Evolutionary conservation across 2,888 invertebrate species (phyloP).

Genomic region (Halocaridina rubra): DNA sequence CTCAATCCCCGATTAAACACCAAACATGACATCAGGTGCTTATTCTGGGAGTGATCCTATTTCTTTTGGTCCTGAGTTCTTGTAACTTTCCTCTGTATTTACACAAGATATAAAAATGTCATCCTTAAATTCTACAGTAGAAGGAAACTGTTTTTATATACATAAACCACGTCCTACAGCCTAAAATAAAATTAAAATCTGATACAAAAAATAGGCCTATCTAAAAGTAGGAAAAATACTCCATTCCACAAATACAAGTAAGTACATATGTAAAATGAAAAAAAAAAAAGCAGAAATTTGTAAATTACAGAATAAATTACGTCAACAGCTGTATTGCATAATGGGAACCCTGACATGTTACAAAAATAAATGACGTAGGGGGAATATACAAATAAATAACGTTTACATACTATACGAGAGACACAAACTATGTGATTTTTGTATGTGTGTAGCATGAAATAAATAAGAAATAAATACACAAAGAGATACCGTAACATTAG

Average conservation of each 20-base stretch:
- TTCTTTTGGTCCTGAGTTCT: conserved; percentile 38
- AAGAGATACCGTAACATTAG: neutral
- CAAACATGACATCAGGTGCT: no score
- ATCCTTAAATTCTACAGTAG: conserved; percentile 25
- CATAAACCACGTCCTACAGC: conserved; percentile 49
- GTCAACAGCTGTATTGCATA: conserved; percentile 32
- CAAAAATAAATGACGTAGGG: conserved; percentile 1
- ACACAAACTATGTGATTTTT: neutral
- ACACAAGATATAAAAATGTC: conserved; percentile 36
- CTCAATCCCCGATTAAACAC: no score
- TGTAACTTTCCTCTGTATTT: conserved; percentile 20
- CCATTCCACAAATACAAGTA: conserved; percentile 31
- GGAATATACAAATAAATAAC: neutral
- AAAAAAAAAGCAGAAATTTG: neutral
- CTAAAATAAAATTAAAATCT: conserved; percentile 35
- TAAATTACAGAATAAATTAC: neutral
- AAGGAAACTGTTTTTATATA: conserved; percentile 26
- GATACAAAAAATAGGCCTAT: conserved; percentile 28
- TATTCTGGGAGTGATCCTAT: no score
- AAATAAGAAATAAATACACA: conserved; percentile 44
- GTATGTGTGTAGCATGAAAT: neutral
- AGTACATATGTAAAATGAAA: neutral
- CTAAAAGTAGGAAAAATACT: conserved; percentile 25
- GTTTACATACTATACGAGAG: neutral
- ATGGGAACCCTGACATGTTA: conserved; percentile 42